A percentile compares a stretch with the other conserved stretches of the same genome.
Conservation (phyloP, 2,888 invertebrate genomes). For the Trissolcus brochymenae region DNA sequence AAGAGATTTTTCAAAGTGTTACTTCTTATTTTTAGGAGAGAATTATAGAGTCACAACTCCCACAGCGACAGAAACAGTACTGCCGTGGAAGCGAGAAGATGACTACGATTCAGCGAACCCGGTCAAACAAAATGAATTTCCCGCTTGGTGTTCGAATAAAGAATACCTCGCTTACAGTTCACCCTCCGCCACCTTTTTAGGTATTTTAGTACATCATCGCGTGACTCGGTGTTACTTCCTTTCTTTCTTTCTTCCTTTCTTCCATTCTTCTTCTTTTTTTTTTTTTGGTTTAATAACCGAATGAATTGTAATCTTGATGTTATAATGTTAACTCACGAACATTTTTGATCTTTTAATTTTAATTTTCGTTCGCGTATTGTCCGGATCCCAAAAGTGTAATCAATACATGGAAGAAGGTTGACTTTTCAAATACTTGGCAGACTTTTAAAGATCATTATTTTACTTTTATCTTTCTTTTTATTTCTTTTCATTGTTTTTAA, state of each 20-base stretch:
- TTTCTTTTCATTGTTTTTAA: too few species aligned
- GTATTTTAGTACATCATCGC: conserved; percentile 76
- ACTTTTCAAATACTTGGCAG: conserved; percentile 14
- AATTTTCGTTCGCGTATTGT: too few species aligned
- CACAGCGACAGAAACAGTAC: conserved; percentile 91
- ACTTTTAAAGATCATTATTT: not conserved
- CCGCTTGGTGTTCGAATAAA: conserved; percentile 96
- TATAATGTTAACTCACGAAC: conserved; percentile 27
- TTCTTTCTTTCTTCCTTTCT: not conserved
- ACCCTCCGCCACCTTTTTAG: conserved; percentile 93
- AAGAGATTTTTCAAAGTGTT: not conserved
- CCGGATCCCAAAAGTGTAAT: conserved; percentile 28
- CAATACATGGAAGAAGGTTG: conserved; percentile 34
- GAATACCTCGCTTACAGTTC: conserved; percentile 95
- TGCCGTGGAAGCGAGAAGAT: conserved; percentile 94
- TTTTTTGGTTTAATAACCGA: conserved; percentile 15
- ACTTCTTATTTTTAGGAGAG: conserved; percentile 76
- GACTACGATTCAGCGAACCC: conserved; percentile 83
- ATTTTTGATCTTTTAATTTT: conserved; percentile 12
- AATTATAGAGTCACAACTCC: conserved; percentile 88
- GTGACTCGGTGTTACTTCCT: too few species aligned
- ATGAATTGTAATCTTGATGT: conserved; percentile 3
- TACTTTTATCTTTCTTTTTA: too few species aligned
- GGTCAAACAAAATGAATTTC: conserved; percentile 90
- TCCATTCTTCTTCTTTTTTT: not conserved